Evolutionary conservation across 2,113 vertebrate species (phyloP), one percentile per base, ranked within the genome.

Genomic region (Paradoxurus hermaphroditus): DNA sequence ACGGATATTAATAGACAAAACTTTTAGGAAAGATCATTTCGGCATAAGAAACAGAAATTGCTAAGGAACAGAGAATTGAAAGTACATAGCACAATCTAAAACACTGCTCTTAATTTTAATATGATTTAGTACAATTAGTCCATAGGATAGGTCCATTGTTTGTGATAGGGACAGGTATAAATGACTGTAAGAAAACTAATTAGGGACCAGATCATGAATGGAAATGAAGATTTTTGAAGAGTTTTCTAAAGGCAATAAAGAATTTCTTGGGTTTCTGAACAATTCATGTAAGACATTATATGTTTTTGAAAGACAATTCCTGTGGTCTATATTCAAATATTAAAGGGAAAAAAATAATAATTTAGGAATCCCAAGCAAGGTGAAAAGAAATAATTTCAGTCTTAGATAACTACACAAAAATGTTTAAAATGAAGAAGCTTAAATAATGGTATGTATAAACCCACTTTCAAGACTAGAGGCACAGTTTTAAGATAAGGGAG

Each of bases 21-120:
- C n/a, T 96, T 86, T 95, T 86, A 81, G n/a, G 56, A 75, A 79
- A 78, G 25, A 68, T 63, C 9, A n/a, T 83, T 94, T 75, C 41
- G 8, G 19, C 44, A 78, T 59, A 84, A 19, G 31, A 96, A 85
- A 51, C 11, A 82, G 70, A 68, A 72, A 86, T 62, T 53, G 29
- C 39, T 82, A 62, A 85, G 46, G 78, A 89, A 41, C 4, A 27
- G 87, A 70, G n/a, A 94, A 6, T 59, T 91, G 34, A 87, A 94
- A 86, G 14, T 63, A 0, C 51, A 63, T 16, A 82, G 41, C 53
- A 75, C 41, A 63, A 23, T 72, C 15, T 91, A 83, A 88, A 84
- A 87, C 92, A 94, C 8, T 31, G 25, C 31, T 46, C 3, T 70
- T 56, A 95, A 72, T 70, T 70, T 84, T 75, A 63, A 34, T 67